Evolutionary conservation across 2,797 vertebrate species (phyloP).

Genomic region (Buphagus erythrorhynchus): DNA sequence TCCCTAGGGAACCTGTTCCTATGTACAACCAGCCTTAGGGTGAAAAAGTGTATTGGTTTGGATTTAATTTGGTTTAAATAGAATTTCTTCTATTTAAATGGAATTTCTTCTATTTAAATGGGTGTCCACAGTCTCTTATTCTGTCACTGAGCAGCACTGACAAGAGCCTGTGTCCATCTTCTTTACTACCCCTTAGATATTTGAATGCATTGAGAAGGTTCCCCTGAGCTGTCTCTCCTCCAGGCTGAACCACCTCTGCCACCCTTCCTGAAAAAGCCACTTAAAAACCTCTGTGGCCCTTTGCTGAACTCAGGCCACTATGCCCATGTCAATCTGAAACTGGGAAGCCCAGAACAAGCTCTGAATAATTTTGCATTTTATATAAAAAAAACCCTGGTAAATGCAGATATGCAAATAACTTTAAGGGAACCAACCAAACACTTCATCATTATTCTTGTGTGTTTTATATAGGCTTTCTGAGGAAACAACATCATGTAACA

Average conservation of each 20-base stretch:
- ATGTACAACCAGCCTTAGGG: neutral
- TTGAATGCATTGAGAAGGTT: neutral
- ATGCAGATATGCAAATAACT: neutral
- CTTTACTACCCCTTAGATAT: neutral
- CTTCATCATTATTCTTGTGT: neutral
- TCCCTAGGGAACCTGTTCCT: neutral
- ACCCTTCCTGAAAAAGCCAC: neutral
- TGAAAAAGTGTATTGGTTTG: neutral
- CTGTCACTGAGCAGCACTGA: accelerated
- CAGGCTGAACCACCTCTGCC: neutral
- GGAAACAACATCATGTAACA: neutral
- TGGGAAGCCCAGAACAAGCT: neutral
- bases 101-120: neutral
- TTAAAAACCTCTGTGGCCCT: neutral
- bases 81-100: neutral
- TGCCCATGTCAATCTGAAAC: neutral
- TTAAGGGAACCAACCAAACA: neutral
- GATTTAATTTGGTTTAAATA: neutral
- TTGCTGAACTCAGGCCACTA: neutral
- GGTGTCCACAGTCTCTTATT: neutral
- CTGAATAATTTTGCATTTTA: neutral
- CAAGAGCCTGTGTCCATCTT: neutral
- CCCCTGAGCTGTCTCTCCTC: neutral
- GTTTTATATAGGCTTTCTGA: neutral
- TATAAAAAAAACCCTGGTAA: neutral